Percentiles rank a stretch among this genome's conserved stretches.
Evolutionary conservation across 1,140 invertebrate genomes (phyloP).

Genomic region (Maniola jurtina): DNA sequence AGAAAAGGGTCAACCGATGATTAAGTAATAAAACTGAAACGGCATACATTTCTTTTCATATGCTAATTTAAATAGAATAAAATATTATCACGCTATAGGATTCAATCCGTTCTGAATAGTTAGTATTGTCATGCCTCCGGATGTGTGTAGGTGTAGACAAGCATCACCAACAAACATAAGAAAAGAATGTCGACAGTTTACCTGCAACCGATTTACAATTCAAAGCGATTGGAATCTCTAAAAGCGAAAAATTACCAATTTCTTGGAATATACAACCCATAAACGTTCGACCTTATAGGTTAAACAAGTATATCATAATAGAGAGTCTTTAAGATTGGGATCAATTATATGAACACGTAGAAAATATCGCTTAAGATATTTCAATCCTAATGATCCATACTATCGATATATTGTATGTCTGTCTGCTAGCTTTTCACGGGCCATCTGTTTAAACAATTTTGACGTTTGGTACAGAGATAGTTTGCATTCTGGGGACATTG

Average conservation of each 20-base stretch:
- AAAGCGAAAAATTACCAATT: slow-evolving; percentile 29
- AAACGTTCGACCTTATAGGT: slow-evolving; percentile 10
- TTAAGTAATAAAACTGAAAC: slow-evolving; percentile 18
- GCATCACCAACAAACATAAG: slow-evolving; percentile 44
- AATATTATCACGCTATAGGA: slow-evolving; percentile 26
- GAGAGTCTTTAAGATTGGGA: neutral
- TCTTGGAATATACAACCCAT: slow-evolving; percentile 11
- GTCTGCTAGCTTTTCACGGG: too few species aligned
- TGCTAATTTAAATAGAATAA: slow-evolving; percentile 30
- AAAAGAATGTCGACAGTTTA: slow-evolving; percentile 50
- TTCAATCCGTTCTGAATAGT: slow-evolving; percentile 24
- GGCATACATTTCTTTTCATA: slow-evolving; percentile 15
- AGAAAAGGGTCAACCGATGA: slow-evolving; percentile 8
- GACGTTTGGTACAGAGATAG: too few species aligned
- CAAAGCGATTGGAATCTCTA: slow-evolving; percentile 27
- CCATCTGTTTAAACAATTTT: too few species aligned
- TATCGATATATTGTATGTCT: too few species aligned
- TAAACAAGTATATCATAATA: slow-evolving; percentile 10
- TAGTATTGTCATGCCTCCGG: slow-evolving; percentile 46
- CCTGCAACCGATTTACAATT: slow-evolving; percentile 21
- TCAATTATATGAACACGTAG: neutral
- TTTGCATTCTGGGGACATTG: too few species aligned
- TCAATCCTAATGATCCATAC: too few species aligned
- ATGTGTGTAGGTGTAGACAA: slow-evolving; percentile 52
- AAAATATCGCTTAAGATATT: neutral